Conservation (phyloP, 2,888 invertebrate species). For the Tanypteryx hageni region DNA sequence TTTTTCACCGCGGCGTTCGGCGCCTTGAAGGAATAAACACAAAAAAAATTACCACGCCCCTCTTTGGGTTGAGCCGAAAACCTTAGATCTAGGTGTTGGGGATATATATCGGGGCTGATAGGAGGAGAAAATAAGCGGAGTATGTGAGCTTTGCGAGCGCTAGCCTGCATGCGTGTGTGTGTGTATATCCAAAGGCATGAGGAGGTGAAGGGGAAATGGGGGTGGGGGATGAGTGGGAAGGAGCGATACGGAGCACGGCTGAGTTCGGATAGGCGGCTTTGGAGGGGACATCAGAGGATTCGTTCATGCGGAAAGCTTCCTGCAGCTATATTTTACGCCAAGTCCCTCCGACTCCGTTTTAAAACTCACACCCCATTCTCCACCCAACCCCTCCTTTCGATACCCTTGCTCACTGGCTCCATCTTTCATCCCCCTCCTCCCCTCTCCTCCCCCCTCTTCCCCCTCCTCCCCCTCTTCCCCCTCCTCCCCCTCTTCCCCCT, state of each 20-base stretch:
- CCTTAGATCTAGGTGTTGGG: not conserved
- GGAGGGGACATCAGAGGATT: conserved; percentile 51
- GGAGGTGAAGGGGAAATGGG: not conserved
- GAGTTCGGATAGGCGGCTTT: conserved; percentile 55
- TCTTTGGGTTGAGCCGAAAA: conserved; percentile 27
- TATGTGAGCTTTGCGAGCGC: not conserved
- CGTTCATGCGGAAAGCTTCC: conserved; percentile 59
- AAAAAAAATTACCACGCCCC: not conserved
- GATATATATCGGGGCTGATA: not conserved
- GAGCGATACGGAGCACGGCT: conserved; percentile 13
- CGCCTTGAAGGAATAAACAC: not conserved
- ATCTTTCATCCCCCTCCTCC: not conserved
- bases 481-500: not conserved
- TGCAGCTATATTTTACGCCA: conserved; percentile 60
- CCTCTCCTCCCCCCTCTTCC: not conserved
- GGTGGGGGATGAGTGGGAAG: not conserved
- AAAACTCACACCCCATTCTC: not conserved
- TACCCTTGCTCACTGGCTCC: no score
- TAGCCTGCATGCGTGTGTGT: not conserved
- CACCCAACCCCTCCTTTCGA: no score
- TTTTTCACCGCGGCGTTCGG: not conserved
- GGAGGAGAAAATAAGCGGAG: not conserved
- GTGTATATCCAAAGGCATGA: not conserved
- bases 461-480: not conserved
- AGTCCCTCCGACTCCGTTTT: conserved; percentile 38